Percentiles rank a stretch among this genome's conserved stretches.
Conservation (phyloP, 92 coral and sea anemone species). For the Phymanthus crucifer region DNA sequence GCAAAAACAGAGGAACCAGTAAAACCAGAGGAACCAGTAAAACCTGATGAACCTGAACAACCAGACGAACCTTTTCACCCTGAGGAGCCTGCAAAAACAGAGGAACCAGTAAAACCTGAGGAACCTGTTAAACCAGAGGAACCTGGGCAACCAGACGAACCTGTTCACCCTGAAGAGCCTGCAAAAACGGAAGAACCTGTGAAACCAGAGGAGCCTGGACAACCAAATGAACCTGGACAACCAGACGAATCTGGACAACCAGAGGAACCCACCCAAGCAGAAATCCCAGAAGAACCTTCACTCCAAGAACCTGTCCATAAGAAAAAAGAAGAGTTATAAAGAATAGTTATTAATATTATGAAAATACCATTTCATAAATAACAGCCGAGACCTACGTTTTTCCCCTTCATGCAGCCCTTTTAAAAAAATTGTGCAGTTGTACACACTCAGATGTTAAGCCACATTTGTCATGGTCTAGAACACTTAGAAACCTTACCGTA, state of each 20-base stretch:
- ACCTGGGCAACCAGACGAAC: background rate
- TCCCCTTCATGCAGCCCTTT: background rate
- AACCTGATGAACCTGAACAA: background rate
- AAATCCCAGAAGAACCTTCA: background rate
- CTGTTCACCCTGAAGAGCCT: background rate
- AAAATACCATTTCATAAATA: background rate
- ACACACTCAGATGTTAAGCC: background rate
- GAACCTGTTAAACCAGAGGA: slow-evolving; percentile 10
- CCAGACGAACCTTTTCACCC: background rate
- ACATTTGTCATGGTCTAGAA: too few species aligned
- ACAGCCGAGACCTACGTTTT: background rate
- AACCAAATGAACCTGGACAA: slow-evolving; percentile 22
- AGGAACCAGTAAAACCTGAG: background rate
- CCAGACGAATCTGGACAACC: background rate
- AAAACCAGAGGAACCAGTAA: background rate
- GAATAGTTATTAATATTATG: background rate
- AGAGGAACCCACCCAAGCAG: slow-evolving; percentile 11
- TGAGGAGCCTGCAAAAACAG: slow-evolving; percentile 1
- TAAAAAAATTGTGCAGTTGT: background rate
- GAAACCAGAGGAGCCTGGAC: background rate
- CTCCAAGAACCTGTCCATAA: background rate
- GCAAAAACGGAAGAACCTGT: background rate
- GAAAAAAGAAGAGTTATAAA: slow-evolving; percentile 4
- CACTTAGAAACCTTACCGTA: too few species aligned
- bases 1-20: background rate